Conservation (phyloP, 2,888 invertebrate genomes). For the Zeuzera pyrina region DNA sequence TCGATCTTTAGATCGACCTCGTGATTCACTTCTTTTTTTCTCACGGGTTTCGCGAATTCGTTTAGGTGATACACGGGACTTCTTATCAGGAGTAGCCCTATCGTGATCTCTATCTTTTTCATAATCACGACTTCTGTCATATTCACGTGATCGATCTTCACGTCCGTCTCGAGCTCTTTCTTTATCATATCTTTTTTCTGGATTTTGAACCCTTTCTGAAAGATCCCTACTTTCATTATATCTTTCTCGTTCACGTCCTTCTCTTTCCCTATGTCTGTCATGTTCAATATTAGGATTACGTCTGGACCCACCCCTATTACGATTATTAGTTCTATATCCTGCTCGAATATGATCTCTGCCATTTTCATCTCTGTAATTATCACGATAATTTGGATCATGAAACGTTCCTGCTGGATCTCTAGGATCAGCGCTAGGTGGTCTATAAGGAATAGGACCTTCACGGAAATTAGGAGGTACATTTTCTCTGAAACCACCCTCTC, state of each 20-base stretch:
- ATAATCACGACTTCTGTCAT: slow-evolving; percentile 45
- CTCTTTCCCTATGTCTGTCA: slow-evolving; percentile 55
- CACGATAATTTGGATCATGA: slow-evolving; percentile 53
- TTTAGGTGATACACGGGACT: slow-evolving; percentile 49
- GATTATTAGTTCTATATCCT: slow-evolving; percentile 38
- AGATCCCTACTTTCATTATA: slow-evolving; percentile 51
- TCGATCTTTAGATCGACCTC: slow-evolving; percentile 57
- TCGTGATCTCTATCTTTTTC: slow-evolving; percentile 60
- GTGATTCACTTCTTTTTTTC: slow-evolving; percentile 59
- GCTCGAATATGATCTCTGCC: slow-evolving; percentile 42
- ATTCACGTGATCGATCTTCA: slow-evolving; percentile 39
- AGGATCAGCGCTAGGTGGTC: slow-evolving; percentile 52
- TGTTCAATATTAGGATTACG: slow-evolving; percentile 50
- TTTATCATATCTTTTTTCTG: slow-evolving; percentile 39
- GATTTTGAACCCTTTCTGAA: slow-evolving; percentile 51
- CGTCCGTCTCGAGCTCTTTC: slow-evolving; percentile 45
- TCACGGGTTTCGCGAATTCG: slow-evolving; percentile 48
- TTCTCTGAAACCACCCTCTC: slow-evolving; percentile 52
- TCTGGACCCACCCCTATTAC: slow-evolving; percentile 43
- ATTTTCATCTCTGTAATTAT: slow-evolving; percentile 49
- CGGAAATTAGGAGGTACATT: slow-evolving; percentile 48
- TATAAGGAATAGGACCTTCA: slow-evolving; percentile 42
- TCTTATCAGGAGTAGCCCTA: slow-evolving; percentile 52
- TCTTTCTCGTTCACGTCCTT: slow-evolving; percentile 53
- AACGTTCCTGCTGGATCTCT: slow-evolving; percentile 44